Evolutionary conservation across 2,113 vertebrate genomes (phyloP).

Genomic region (Bufo gargarizans): DNA sequence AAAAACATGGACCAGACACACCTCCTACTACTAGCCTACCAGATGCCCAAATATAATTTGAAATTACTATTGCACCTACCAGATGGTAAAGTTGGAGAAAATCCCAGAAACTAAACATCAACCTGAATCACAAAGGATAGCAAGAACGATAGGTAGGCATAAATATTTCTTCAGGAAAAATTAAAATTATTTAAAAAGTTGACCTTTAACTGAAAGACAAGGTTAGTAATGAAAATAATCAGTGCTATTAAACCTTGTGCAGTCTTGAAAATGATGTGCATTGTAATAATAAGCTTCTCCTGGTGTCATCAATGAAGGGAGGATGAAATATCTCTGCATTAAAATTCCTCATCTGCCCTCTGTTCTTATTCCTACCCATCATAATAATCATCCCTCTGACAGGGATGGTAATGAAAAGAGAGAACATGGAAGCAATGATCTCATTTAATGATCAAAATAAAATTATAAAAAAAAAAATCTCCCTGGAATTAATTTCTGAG

Average conservation of each 20-base stretch:
- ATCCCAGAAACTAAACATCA: conserved; percentile 48
- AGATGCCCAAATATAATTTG: conserved; percentile 29
- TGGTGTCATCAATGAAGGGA: background rate
- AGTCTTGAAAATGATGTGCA: conserved; percentile 14
- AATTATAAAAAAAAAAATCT: conserved; percentile 1
- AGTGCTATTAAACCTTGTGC: conserved; percentile 25
- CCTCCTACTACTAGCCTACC: conserved; percentile 23
- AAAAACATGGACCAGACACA: conserved; percentile 36
- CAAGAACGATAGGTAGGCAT: conserved; percentile 22
- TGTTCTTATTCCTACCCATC: conserved; percentile 41
- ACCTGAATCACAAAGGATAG: background rate
- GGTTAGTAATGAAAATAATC: conserved; percentile 26
- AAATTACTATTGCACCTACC: conserved; percentile 42
- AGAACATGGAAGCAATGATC: conserved; percentile 41
- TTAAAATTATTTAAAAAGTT: conserved; percentile 11
- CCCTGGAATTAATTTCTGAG: background rate
- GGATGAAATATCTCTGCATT: conserved; percentile 40
- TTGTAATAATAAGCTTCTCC: conserved; percentile 7
- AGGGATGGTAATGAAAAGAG: conserved; percentile 44
- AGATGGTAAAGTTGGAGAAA: conserved; percentile 46
- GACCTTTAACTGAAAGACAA: conserved; percentile 16
- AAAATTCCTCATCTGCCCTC: conserved; percentile 35
- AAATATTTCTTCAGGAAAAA: conserved; percentile 35
- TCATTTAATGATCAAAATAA: conserved; percentile 46
- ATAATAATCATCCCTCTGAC: conserved; percentile 42